Evolutionary conservation across 2,888 invertebrate species (phyloP), one percentile per base, ranked within the genome.

Genomic region (Lasioglossum malachurum): DNA sequence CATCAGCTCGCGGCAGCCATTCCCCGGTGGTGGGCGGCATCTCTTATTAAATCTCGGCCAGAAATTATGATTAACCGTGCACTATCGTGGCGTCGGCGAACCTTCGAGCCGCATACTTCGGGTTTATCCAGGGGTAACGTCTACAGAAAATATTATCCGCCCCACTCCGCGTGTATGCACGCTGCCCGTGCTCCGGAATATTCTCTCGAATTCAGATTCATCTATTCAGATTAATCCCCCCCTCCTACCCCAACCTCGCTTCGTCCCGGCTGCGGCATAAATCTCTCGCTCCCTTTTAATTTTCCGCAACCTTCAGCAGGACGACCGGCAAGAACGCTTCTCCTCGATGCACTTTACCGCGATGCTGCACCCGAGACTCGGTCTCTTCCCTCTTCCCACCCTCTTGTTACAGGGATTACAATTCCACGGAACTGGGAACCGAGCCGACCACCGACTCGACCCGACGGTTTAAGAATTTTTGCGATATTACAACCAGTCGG

Each of bases 31-130:
- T 74, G 64, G 57, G 84, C 76, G 80, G 82, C 88, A 91, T 92
- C 93, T 91, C 89, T 92, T 93, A 93, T 93, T 93, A 93, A 93
- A 92, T 92, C 93, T 92, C 89, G 67, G 82, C 90, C 84, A 75
- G 82, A 82, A 89, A 90, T 90, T 88, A 86, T 89, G 89, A 90
- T 89, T 90, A 87, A 90, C 78, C 87, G 86, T 75, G 78, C 78
- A 75, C 82, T 88, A 88, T 90, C 90, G 84, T 80, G 64, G 79
- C 89, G 75, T 67, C 79, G 81, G 46, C 46, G 79, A 80, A 75
- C 85, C 69, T 80, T 44, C 74, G 41, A 60, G 84, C 87, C 74
- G 73, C 82, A 53, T 76, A 60, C 74, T 73, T 76, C 44, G 38
- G 38, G 35, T 83, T 87, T 83, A 82, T 64, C 38, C 86, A 57